Conservation (phyloP, 2,888 invertebrate genomes). For the Erebia ligea region DNA sequence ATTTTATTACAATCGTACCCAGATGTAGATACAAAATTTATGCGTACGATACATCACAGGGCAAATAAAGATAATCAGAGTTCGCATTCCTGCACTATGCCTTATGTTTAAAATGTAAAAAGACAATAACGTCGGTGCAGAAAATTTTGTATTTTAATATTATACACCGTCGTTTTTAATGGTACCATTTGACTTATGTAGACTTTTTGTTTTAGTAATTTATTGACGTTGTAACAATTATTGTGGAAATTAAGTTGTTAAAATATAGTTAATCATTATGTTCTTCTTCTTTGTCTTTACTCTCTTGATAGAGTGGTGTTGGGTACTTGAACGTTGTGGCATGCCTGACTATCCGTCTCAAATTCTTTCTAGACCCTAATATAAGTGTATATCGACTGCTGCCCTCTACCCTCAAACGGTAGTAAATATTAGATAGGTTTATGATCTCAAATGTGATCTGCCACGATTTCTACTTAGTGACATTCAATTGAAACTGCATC, state of each 20-base stretch:
- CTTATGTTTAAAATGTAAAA: conserved; percentile 27
- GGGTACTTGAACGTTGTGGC: too few relatives aligned
- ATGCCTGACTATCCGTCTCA: too few relatives aligned
- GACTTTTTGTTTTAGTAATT: conserved; percentile 24
- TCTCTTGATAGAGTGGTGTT: too few relatives aligned
- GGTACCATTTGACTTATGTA: conserved; percentile 28
- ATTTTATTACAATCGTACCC: conserved; percentile 26
- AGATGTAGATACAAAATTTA: conserved; percentile 38
- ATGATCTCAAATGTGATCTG: too few relatives aligned
- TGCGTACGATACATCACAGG: conserved; percentile 28
- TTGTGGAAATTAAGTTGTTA: conserved; percentile 27
- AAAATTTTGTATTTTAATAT: conserved; percentile 30
- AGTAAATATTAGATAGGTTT: too few relatives aligned
- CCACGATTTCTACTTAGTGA: too few relatives aligned
- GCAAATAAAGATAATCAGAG: conserved; percentile 29
- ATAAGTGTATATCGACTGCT: too few relatives aligned
- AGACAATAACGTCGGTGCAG: conserved; percentile 21
- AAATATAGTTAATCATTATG: conserved; percentile 14
- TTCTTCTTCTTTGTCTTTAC: background rate
- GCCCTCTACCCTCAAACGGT: too few relatives aligned
- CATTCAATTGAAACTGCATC: too few relatives aligned
- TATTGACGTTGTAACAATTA: conserved; percentile 28
- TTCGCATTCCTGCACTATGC: conserved; percentile 26
- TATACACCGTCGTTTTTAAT: conserved; percentile 27
- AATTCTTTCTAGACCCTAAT: too few relatives aligned